These are phyloP conservation scores for Petrocephalus microphthalmus DNA, from an alignment of 2,113 vertebrate genomes.

Conservation along the genomic window DNA sequence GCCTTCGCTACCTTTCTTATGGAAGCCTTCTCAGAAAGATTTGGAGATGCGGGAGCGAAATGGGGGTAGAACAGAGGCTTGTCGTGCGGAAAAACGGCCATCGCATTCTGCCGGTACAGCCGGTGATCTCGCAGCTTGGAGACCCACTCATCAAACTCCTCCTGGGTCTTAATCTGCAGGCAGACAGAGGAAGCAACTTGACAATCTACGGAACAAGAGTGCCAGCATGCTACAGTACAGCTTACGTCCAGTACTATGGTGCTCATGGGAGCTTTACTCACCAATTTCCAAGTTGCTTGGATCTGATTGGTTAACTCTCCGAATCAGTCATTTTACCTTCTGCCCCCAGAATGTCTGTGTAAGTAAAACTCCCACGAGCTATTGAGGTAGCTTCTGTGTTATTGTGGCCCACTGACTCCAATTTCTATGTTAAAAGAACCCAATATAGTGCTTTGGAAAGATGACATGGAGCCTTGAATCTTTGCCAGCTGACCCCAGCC, in stretches of 20 bases:
- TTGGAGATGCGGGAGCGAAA: conserved; percentile 58
- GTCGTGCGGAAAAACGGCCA: conserved; percentile 82
- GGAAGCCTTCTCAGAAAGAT: conserved; percentile 58
- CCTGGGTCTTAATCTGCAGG: conserved; percentile 82
- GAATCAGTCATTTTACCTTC: too few species aligned
- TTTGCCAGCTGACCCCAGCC: not conserved
- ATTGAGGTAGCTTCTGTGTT: too few species aligned
- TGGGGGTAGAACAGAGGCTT: conserved; percentile 72
- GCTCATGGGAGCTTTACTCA: too few species aligned
- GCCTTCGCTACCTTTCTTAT: conserved; percentile 70
- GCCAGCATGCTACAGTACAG: not conserved
- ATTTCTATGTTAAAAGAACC: not conserved
- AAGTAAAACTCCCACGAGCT: too few species aligned
- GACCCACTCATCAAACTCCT: conserved; percentile 94
- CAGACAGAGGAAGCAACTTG: conserved; percentile 32
- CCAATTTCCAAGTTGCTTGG: too few species aligned
- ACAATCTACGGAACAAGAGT: not conserved
- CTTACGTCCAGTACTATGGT: not conserved
- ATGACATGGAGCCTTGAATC: not conserved
- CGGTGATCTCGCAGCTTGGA: conserved; percentile 87
- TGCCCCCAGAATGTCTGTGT: too few species aligned
- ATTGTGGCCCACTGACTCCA: not conserved
- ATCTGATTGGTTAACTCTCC: too few species aligned
- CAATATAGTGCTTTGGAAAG: not conserved
- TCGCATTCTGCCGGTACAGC: conserved; percentile 91